Percentiles rank a stretch among this genome's conserved stretches.
Conservation (phyloP, 1,140 invertebrate species). For the Gyrodactylus bullatarudis region DNA sequence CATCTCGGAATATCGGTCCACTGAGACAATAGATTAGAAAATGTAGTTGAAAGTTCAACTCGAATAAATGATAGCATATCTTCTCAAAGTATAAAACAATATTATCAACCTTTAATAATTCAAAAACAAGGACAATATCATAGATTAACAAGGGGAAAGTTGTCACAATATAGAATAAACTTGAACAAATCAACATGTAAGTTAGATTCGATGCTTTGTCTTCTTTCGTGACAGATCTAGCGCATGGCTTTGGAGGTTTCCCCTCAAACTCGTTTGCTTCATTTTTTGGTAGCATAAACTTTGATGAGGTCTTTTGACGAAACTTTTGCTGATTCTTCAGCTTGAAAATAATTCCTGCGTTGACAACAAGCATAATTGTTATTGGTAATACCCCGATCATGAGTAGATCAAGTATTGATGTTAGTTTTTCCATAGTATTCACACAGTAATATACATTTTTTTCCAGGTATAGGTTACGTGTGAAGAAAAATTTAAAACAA, state of each 20-base stretch:
- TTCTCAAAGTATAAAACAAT: not conserved
- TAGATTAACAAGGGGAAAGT: not conserved
- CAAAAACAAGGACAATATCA: not conserved
- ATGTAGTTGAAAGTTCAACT: not conserved
- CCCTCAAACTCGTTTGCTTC: not conserved
- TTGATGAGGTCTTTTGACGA: not conserved
- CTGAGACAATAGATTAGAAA: constrained; percentile 2
- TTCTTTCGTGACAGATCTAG: not conserved
- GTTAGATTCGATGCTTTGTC: constrained; percentile 4
- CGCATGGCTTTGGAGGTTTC: not conserved
- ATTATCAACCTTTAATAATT: not conserved
- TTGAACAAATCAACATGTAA: constrained; percentile 3
- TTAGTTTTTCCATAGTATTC: not conserved
- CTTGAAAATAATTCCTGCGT: not conserved
- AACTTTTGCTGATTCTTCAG: not conserved
- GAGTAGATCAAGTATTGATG: not conserved
- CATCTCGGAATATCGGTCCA: not conserved
- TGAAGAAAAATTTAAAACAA: not conserved
- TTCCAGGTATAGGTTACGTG: not conserved
- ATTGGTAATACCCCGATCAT: not conserved
- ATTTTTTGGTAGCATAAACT: not conserved
- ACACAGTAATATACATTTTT: not conserved
- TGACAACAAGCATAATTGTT: not conserved
- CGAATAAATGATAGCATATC: not conserved
- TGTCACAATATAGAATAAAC: constrained; percentile 1